Percentiles rank a stretch among this genome's conserved stretches.
These are phyloP conservation scores for Potamilus streckersoni DNA, from an alignment of 1,140 invertebrate species.

Conservation along the genomic window DNA sequence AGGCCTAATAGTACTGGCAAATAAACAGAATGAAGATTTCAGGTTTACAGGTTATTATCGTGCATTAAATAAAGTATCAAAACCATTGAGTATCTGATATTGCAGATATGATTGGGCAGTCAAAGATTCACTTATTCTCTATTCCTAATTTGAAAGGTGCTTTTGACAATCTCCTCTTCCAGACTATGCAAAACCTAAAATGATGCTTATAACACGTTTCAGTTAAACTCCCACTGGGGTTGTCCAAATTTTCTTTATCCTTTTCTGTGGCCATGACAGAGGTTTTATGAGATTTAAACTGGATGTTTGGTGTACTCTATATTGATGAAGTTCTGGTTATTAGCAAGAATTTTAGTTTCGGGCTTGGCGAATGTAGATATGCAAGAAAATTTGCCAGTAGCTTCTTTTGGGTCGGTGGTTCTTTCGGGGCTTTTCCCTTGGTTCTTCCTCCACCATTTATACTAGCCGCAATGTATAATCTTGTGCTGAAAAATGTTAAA, in stretches of 20 bases:
- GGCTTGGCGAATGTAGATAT: slow-evolving; percentile 27
- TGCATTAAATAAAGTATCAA: slow-evolving; percentile 31
- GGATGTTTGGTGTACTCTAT: no score
- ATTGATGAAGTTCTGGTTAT: slow-evolving; percentile 20
- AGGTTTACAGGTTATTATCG: slow-evolving; percentile 37
- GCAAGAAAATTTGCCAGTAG: no score
- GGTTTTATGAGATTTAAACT: no score
- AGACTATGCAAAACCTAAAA: slow-evolving; percentile 28
- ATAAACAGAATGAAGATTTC: slow-evolving; percentile 33
- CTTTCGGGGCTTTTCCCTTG: no score
- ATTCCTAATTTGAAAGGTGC: slow-evolving; percentile 27
- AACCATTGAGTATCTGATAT: slow-evolving; percentile 30
- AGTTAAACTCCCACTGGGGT: slow-evolving; percentile 34
- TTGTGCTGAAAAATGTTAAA: no score
- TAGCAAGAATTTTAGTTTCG: slow-evolving; percentile 17
- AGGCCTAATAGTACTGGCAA: slow-evolving; percentile 10
- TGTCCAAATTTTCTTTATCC: slow-evolving; percentile 11
- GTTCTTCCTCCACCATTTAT: no score
- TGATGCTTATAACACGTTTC: slow-evolving; percentile 36
- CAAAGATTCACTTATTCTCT: slow-evolving; percentile 27
- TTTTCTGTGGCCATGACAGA: no score
- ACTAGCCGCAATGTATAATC: no score
- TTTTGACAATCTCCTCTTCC: slow-evolving; percentile 39
- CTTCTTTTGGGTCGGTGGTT: no score
- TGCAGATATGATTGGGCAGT: slow-evolving; percentile 30